phyloP scores from a whole-genome alignment of 2,113 vertebrate genomes.

The Phoenicopterus ruber region DNA sequence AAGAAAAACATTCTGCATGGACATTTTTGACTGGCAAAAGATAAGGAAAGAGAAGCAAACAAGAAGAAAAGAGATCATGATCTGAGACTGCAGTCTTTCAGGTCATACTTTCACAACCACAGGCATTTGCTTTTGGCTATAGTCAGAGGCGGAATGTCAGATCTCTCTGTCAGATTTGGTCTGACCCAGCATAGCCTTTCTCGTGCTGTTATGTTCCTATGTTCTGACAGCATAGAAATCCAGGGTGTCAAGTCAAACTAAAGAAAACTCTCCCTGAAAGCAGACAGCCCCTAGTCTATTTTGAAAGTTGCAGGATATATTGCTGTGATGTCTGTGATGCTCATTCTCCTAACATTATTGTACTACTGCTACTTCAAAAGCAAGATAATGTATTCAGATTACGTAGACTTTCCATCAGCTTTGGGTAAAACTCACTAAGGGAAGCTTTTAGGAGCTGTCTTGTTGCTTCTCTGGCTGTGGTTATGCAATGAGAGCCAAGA shows the following conservation, averaged over 20 bases:
- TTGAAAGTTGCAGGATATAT: neutral
- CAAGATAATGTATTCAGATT: neutral
- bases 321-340: neutral
- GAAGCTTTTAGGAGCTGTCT: neutral
- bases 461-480: neutral
- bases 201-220: neutral
- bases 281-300: neutral
- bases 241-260: neutral
- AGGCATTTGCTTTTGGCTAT: neutral
- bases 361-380: neutral
- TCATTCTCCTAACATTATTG: neutral
- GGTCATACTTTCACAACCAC: neutral
- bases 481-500: neutral
- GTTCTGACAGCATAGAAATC: neutral
- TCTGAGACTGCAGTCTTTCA: neutral
- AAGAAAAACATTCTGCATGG: neutral
- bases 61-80: neutral
- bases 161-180: neutral
- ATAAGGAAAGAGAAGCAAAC: neutral
- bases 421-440: neutral
- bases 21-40: neutral
- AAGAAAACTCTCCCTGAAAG: neutral
- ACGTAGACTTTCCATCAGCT: neutral
- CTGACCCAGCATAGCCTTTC: neutral
- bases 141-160: neutral